Percentiles rank a stretch among this genome's conserved stretches.
phyloP scores from a whole-genome alignment of 2,797 vertebrate genomes.

The Dendrocincla tyrannina region DNA sequence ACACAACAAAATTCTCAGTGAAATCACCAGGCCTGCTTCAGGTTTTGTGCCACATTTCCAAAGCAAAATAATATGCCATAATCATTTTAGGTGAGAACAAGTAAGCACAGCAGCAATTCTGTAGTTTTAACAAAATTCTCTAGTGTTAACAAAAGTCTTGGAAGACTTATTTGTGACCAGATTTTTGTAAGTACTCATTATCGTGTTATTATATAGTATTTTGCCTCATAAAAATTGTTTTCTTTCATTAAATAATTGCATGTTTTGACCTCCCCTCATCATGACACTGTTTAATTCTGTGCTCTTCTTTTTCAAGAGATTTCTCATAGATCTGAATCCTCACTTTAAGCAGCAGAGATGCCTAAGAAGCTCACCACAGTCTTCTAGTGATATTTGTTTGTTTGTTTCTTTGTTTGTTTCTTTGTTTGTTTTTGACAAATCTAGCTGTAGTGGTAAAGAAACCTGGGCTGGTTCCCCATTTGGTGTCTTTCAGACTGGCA shows the following conservation, averaged over 20 bases:
- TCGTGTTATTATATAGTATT: too few species aligned
- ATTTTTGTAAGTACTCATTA: neutral
- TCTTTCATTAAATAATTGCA: too few species aligned
- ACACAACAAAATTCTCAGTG: neutral
- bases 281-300: too few species aligned
- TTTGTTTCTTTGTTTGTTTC: neutral
- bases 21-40: neutral
- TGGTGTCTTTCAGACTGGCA: neutral
- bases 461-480: fast-evolving
- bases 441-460: neutral
- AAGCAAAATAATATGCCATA: neutral
- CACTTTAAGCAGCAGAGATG: too few species aligned
- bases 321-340: too few species aligned
- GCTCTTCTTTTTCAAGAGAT: too few species aligned
- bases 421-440: neutral
- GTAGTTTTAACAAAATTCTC: neutral
- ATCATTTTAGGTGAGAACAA: neutral
- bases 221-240: too few species aligned
- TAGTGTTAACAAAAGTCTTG: neutral
- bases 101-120: neutral
- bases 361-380: neutral
- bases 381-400: neutral
- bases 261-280: too few species aligned
- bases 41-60: neutral
- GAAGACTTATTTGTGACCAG: neutral